Conservation (phyloP, 1,140 invertebrate genomes). For the Oppia nitens region DNA sequence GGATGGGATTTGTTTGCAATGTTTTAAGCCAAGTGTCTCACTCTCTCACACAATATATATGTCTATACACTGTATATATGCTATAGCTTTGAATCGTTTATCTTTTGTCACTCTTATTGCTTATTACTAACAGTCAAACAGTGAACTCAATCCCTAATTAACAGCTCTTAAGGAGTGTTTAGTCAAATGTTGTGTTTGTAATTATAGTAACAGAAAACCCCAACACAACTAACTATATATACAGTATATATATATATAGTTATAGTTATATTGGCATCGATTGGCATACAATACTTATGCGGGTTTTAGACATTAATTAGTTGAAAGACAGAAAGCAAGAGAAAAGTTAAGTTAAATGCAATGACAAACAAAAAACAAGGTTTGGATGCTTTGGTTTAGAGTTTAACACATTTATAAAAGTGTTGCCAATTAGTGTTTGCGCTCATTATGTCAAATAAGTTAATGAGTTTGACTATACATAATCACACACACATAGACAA, state of each 20-base stretch:
- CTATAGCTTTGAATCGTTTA: no score
- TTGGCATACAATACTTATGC: background rate
- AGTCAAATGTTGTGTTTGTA: background rate
- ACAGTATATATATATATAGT: background rate
- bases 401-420: background rate
- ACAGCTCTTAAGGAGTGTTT: background rate
- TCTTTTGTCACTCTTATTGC: no score
- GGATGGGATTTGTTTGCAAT: no score
- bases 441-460: background rate
- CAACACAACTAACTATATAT: background rate
- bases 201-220: background rate
- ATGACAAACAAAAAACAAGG: background rate
- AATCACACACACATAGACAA: no score
- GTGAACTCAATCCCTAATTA: background rate
- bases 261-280: background rate
- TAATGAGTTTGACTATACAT: background rate
- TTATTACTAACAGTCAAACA: no score
- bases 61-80: no score
- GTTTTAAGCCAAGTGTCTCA: no score
- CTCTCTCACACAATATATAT: no score
- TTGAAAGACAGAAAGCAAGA: background rate
- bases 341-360: background rate
- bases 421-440: background rate
- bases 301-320: background rate
- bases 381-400: background rate